Evolutionary conservation across 2,888 invertebrate species (phyloP), one percentile per base, ranked within the genome.

Genomic region (Parnassius glacialis): DNA sequence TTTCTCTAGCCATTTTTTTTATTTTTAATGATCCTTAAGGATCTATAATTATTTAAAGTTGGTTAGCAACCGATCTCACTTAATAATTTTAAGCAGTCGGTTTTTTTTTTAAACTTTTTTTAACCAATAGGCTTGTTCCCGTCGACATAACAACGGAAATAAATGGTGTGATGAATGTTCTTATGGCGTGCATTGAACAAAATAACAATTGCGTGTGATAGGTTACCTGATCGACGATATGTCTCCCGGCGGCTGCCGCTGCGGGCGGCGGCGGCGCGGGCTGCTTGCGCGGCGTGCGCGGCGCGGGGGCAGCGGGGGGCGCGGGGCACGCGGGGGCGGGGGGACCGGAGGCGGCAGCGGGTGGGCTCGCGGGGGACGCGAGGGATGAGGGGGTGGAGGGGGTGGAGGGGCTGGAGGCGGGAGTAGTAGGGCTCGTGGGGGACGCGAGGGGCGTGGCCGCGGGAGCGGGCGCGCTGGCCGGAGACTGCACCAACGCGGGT

Each of bases 261-360:
- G 68, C 76, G 34, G 93, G 92, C 34, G 95, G 95, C 57, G 93
- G 93, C 25, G 95, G 95, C 53, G 95, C 95, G 65, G 95, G 95
- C 64, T 71, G 76, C 70, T 78, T 77, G 50, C 69, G 69, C 67
- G 68, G 73, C 59, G 66, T 70, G 67, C 68, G 62, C 62, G 66
- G 67, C 65, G 64, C 59, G 56, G 42, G 61, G 61, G 53, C 56
- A 65, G 67, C 62, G 64, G 56, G 52, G 65, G 65, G 34, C 7
- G 34, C 5, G 5, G 34, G 34, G 62, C 56, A 60, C 64, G 55
- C 52, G 65, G 65, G 10, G n/a, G 41, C 66, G 52, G 67, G 73
- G 61, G 68, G 70, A n/a, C 59, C 66, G 70, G 56, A 74, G 68
- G 64, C 69, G 61, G 53, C 56, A 65, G 67, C 62, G 64, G 56